Base-by-base conservation (phyloP, 2,888 invertebrate genomes). In the Erebia ligea region DNA sequence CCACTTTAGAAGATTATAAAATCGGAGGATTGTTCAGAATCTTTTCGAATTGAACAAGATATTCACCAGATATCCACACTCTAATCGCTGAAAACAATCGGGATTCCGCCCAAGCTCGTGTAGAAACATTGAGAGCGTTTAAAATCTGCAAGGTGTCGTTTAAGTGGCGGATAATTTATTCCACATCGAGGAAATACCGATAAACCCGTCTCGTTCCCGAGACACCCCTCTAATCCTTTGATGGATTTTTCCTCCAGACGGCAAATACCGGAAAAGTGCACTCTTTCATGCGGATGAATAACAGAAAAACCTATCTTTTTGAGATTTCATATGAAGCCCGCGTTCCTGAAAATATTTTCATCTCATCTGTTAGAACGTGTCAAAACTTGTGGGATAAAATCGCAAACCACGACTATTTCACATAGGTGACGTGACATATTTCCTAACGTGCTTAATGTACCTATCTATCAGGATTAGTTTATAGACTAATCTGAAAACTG, bases 91-190 rank as follows among this genome's bases (percentile, higher is more conserved):
- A 73, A 72, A 72, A 72, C 69, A 72, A 72, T 72, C 73, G 68
- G 67, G 70, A 71, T 75, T 71, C 73, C 72, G 72, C 76, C 72
- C 72, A 69, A 64, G 52, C 70, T 70, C 73, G 74, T 67, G 73
- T 64, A 76, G 74, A 76, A 75, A 76, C 73, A 75, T 75, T 67
- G 72, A 73, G 73, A 76, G 70, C 72, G 74, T 82, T 81, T 82
- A 80, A 85, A 86, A 86, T 83, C 81, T 80, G 81, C 79, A 81
- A 80, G 80, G 81, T 82, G 79, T 84, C 84, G 84, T 78, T 82
- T 88, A 90, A 90, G 87, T 88, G 88, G 83, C 79, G 85, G 81
- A 89, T 91, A 90, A 92, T 91, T 90, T 91, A 91, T 92, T 89
- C 88, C 83, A 84, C 86, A 89, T 85, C 86, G 84, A 79, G 85